Evolutionary conservation across 92 coral and sea anemone genomes (phyloP), one percentile per base, ranked within the genome.

Genomic region (Porites evermanni): DNA sequence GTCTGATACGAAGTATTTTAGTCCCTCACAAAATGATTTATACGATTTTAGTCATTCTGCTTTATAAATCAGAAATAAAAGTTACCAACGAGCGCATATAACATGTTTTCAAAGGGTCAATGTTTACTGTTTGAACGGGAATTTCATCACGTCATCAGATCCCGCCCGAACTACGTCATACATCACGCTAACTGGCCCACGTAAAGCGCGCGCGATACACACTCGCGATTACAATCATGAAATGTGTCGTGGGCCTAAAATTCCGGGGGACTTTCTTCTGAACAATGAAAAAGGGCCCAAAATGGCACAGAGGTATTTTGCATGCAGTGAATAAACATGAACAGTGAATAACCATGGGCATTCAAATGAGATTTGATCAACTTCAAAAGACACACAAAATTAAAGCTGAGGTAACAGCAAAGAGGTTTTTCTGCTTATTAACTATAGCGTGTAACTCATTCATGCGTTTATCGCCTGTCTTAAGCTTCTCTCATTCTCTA

Each of bases 101-200:
- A 76, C 47, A 50, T 64, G 83, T 65, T 64, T 79, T 38, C 83
- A 72, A 74, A 64, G 50, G 26, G 64, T 44, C 64, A 74, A 81
- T 47, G 67, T 56, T 71, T 70, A 56, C 61, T 51, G 16, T 59
- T 26, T 24, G 80, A 72, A 64, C 79, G 80, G 64, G 87, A 74
- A 83, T 83, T 64, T 74, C 70, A 83, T 83, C 87, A 83, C 87
- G 80, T 83, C 87, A 73, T 50, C 86, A 51, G 74, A 52, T 60
- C 5, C 51, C 87, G 87, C 87, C 87, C 87, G 70, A 68, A 23
- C 53, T 60, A 83, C 87, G 87, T 83, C 87, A 83, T 2, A 8
- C 24, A 63, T 16, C 53, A 64, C 59, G 70, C 26, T 21, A 63
- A 32, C 47, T 4, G 47, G 23, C 87, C 80, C 80, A 73, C 87